Percentiles rank a stretch among this genome's conserved stretches.
Conservation (phyloP, 2,113 vertebrate genomes). For the Hystrix brachyura region DNA sequence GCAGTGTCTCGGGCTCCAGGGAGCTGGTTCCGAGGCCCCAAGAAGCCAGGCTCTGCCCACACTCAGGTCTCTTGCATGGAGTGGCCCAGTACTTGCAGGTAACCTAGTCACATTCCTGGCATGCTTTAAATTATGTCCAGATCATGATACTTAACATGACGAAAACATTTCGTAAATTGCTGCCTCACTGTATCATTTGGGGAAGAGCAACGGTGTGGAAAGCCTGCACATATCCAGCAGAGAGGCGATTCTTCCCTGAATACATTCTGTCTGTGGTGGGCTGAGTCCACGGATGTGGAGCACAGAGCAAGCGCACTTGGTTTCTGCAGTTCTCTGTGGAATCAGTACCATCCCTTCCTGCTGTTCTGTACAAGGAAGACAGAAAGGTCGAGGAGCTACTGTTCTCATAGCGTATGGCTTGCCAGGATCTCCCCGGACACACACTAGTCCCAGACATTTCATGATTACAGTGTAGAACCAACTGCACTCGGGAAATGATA, state of each 20-base stretch:
- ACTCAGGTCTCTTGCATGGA: too few relatives aligned
- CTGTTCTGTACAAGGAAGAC: not conserved
- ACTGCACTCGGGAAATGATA: not conserved
- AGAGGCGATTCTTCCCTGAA: not conserved
- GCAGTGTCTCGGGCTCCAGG: too few relatives aligned
- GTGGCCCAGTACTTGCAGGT: too few relatives aligned
- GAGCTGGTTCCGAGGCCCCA: not conserved
- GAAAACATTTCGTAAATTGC: too few relatives aligned
- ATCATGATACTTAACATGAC: not conserved
- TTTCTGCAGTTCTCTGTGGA: not conserved
- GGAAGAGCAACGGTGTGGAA: not conserved
- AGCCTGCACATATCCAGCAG: not conserved
- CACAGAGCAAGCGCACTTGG: not conserved
- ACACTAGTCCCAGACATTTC: not conserved
- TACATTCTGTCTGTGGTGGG: not conserved
- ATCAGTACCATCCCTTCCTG: not conserved
- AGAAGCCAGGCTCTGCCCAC: not conserved
- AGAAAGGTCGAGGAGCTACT: not conserved
- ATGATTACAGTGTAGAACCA: not conserved
- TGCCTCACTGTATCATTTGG: too few relatives aligned
- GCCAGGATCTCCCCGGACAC: not conserved
- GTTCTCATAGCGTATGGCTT: not conserved
- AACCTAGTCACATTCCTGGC: fast-evolving
- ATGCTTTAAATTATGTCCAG: too few relatives aligned
- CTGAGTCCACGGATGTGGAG: not conserved